A percentile compares a stretch with the other conserved stretches of the same genome.
Evolutionary conservation across 2,888 invertebrate species (phyloP).

Genomic region (Vesta saturnalis): DNA sequence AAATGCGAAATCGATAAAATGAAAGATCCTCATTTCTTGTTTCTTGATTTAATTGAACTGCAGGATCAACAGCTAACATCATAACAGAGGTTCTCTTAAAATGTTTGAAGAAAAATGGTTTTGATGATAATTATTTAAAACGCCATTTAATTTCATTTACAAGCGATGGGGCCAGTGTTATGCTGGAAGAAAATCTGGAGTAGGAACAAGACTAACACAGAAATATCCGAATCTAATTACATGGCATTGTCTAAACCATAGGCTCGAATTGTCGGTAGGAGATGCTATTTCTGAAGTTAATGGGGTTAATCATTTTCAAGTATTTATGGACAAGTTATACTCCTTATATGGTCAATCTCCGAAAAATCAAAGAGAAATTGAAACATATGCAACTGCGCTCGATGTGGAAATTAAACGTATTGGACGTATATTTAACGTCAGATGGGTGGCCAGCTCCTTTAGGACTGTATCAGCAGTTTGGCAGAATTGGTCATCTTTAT

Average conservation of each 20-base stretch:
- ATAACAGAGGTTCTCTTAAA: not conserved
- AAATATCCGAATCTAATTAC: not conserved
- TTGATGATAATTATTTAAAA: too few relatives aligned
- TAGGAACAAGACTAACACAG: constrained; percentile 8
- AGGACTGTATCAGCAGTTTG: not conserved
- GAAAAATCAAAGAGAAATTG: too few relatives aligned
- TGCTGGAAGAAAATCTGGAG: constrained; percentile 8
- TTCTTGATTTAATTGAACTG: constrained; percentile 8
- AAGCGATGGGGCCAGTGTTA: constrained; percentile 7
- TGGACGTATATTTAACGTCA: constrained; percentile 8
- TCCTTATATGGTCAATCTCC: constrained; percentile 8
- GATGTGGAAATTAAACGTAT: constrained; percentile 6
- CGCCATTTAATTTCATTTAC: too few relatives aligned
- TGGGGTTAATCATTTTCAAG: constrained; percentile 4
- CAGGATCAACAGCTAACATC: constrained; percentile 2
- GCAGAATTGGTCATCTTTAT: constrained; percentile 2
- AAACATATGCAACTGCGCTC: not conserved
- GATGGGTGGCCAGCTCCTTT: not conserved
- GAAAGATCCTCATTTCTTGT: not conserved
- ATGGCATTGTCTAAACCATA: too few relatives aligned
- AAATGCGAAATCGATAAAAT: constrained; percentile 6
- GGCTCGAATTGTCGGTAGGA: constrained; percentile 8
- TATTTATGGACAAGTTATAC: too few relatives aligned
- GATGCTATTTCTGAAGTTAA: constrained; percentile 6
- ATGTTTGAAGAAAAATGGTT: not conserved